Conservation (phyloP, 1,140 invertebrate species). For the Lasaia peninsularis region DNA sequence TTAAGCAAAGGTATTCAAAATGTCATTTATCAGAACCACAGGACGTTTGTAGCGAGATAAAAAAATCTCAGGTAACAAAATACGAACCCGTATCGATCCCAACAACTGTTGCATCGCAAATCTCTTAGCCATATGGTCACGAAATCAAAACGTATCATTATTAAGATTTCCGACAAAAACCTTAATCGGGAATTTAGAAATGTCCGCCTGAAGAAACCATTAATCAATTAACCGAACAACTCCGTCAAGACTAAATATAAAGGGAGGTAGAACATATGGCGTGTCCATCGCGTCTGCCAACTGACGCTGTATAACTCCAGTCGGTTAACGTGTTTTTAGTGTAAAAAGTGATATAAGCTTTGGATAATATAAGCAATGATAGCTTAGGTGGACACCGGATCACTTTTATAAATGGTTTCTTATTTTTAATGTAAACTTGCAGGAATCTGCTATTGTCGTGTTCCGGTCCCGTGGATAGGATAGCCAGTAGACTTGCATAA, state of each 20-base stretch:
- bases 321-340: background rate
- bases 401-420: background rate
- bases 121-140: conserved; percentile 57
- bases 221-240: conserved; percentile 69
- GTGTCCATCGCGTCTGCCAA: conserved; percentile 51
- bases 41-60: no score
- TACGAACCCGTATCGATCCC: background rate
- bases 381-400: background rate
- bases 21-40: no score
- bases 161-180: conserved; percentile 62
- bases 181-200: conserved; percentile 58
- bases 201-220: conserved; percentile 59
- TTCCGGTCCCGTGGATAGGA: no score
- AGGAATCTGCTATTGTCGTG: no score
- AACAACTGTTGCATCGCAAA: conserved; percentile 56
- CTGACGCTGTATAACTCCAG: conserved; percentile 63
- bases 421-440: background rate
- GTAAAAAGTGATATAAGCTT: background rate
- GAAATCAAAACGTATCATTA: conserved; percentile 73
- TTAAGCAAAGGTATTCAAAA: no score
- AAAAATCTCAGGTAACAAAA: conserved; percentile 25
- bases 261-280: conserved; percentile 59
- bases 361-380: background rate
- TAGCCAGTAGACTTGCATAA: no score
- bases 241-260: conserved; percentile 61